These are phyloP conservation scores for Bambusicola thoracicus DNA, from an alignment of 2,113 vertebrate genomes.

Conservation along the genomic window DNA sequence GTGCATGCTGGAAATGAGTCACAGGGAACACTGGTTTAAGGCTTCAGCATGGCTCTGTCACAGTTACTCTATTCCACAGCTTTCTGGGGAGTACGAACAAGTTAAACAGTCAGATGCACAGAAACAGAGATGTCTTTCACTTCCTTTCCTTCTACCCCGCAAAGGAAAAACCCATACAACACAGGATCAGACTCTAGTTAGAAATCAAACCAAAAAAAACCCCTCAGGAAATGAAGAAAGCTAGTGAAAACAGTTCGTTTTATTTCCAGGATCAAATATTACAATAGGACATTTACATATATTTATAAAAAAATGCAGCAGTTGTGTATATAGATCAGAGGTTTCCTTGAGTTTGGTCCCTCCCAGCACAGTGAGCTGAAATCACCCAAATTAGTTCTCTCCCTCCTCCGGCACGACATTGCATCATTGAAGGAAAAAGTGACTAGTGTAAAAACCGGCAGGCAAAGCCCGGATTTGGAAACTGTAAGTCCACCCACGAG, in stretches of 20 bases:
- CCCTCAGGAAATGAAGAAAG: conserved; percentile 24
- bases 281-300: conserved; percentile 87
- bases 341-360: conserved; percentile 85
- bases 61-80: neutral
- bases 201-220: neutral
- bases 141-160: neutral
- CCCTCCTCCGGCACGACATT: conserved; percentile 51
- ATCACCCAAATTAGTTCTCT: conserved; percentile 64
- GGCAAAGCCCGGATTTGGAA: conserved; percentile 60
- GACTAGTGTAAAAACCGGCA: conserved; percentile 43
- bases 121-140: neutral
- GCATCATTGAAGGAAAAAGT: conserved; percentile 62
- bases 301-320: conserved; percentile 88
- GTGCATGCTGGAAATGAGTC: neutral
- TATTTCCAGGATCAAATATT: conserved; percentile 87
- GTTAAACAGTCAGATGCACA: neutral
- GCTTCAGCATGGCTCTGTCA: neutral
- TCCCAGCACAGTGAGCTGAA: conserved; percentile 81
- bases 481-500: conserved; percentile 28
- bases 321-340: conserved; percentile 83
- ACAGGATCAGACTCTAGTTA: neutral
- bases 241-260: conserved; percentile 81
- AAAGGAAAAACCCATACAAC: neutral
- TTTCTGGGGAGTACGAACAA: neutral
- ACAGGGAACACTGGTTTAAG: neutral